Base-by-base conservation (phyloP, 2,888 invertebrate genomes). In the Eupithecia subfuscata region DNA sequence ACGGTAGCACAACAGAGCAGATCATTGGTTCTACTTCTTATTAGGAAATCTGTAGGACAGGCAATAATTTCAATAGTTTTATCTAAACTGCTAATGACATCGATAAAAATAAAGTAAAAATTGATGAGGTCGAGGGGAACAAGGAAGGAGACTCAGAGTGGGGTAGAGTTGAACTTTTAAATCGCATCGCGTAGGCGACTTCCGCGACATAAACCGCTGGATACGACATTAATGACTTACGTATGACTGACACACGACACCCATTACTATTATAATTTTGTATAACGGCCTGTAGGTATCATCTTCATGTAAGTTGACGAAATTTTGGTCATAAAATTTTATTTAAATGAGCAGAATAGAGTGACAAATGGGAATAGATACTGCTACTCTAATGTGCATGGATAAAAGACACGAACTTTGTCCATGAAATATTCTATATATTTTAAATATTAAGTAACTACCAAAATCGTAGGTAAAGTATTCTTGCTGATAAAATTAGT, bases 151-250 rank as follows among this genome's bases (percentile, higher is more conserved):
- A 78, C 68, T 76, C 56, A 73, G 74, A 78, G 76, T 82, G 69
- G 77, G 79, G 77, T 80, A 63, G 71, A 71, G 74, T 78, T 81
- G 82, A 87, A 84, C 84, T 87, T 87, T 87, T 86, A 84, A 88
- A 90, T 90, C 82, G 83, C 70, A 72, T 70, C 81, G 87, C 88
- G 91, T 91, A 86, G 91, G 90, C 89, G 89, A 87, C 85, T 87
- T 89, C 89, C 88, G 88, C 83, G 81, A 85, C 89, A 85, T 87
- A 86, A 88, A 84, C 84, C 79, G 84, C 75, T 78, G 79, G 79
- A 82, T 79, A 80, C 78, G 77, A 84, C 84, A 84, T 86, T 88
- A 86, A 86, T 77, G 86, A 85, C 86, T 83, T 81, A 82, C 84
- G 82, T 81, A 79, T 84, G 84, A 82, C 84, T 84, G 86, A 86